Evolutionary conservation across 2,888 invertebrate genomes (phyloP).

Genomic region (Leucozona laternaria): DNA sequence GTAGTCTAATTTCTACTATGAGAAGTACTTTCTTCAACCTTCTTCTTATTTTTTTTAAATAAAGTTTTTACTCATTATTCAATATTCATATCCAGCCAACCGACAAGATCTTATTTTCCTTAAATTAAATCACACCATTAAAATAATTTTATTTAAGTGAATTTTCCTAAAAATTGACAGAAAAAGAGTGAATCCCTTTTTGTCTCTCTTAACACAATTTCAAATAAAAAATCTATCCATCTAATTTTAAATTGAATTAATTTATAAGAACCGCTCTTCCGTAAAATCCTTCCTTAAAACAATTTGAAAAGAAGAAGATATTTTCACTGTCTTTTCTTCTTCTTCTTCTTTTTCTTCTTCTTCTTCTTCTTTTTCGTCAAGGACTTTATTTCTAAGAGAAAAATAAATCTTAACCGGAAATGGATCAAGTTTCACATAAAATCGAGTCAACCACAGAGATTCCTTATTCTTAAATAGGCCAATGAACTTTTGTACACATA

Average conservation of each 20-base stretch:
- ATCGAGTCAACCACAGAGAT: background rate
- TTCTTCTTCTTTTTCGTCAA: background rate
- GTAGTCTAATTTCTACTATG: background rate
- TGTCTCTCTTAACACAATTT: conserved; percentile 5
- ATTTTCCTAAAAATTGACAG: background rate
- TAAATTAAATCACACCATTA: background rate
- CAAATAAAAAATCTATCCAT: conserved; percentile 18
- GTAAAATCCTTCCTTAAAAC: background rate
- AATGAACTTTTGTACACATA: conserved; percentile 35
- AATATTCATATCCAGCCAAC: background rate
- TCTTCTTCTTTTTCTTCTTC: background rate
- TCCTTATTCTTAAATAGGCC: conserved; percentile 24
- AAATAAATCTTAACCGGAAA: background rate
- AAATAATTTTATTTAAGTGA: background rate
- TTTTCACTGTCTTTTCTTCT: background rate
- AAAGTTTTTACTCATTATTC: background rate
- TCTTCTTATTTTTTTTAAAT: background rate
- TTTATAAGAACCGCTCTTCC: conserved; percentile 1
- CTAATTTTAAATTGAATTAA: conserved; percentile 30
- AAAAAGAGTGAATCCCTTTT: background rate
- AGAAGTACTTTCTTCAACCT: background rate
- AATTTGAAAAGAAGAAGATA: conserved; percentile 4
- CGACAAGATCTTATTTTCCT: background rate
- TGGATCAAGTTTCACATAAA: background rate
- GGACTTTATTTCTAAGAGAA: background rate